phyloP scores from a whole-genome alignment of 2,113 vertebrate genomes.

The Petromus typicus region DNA sequence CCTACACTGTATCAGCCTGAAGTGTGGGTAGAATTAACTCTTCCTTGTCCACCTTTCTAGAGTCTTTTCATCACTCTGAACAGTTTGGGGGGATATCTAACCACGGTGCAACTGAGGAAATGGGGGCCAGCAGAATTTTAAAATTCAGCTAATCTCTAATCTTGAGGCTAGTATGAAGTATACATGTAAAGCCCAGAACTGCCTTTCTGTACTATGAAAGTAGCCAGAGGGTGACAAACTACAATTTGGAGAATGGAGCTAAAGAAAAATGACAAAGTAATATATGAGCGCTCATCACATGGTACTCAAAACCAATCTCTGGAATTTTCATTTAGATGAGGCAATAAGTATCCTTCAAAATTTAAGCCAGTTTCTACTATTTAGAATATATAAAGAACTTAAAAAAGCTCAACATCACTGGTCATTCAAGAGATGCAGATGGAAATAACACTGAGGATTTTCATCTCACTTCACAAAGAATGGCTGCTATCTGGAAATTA shows the following conservation, averaged over 20 bases:
- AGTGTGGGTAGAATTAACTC: neutral
- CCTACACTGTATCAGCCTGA: neutral
- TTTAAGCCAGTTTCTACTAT: neutral
- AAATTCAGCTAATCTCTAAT: neutral
- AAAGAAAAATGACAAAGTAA: slow-evolving; percentile 50
- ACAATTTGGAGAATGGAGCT: neutral
- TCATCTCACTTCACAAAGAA: no score
- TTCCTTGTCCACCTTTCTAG: neutral
- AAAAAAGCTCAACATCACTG: no score
- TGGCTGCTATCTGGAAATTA: no score
- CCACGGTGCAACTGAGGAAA: neutral
- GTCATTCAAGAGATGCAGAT: no score
- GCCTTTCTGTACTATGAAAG: slow-evolving; percentile 26
- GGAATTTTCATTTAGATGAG: slow-evolving; percentile 54
- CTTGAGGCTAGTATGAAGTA: neutral
- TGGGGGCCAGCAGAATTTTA: neutral
- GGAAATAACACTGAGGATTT: no score
- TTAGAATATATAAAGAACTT: no score
- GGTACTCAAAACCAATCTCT: slow-evolving; percentile 33
- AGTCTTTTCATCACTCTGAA: neutral
- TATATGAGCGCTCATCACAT: neutral
- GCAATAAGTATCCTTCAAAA: slow-evolving; percentile 47
- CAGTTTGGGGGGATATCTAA: neutral
- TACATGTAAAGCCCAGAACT: neutral
- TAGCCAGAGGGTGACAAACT: slow-evolving; percentile 10